Evolutionary conservation across 1,140 invertebrate species (phyloP), one percentile per base, ranked within the genome.

Genomic region (Drosophila oshimai): DNA sequence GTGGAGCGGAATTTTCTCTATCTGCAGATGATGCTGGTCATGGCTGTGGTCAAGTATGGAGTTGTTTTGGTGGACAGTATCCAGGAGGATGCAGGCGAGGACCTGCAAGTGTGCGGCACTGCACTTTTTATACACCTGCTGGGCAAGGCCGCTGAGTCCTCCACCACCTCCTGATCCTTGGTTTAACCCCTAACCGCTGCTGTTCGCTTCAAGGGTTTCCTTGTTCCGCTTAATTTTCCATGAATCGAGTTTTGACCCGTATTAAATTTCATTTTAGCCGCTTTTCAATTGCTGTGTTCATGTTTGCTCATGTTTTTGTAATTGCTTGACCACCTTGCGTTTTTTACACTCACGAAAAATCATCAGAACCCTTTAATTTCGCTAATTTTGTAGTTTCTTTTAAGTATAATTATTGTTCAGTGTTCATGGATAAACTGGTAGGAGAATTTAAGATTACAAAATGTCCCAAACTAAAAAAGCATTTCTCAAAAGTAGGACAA

Each of bases 261-360:
- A 86, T 84, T 74, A 51, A 77, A 73, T 83, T 77, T 77, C 78
- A 68, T 34, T 77, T 62, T 22, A 39, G 44, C 75, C 49, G 29
- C 50, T 72, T 72, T 64, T 75, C 65, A 86, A 86, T 84, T 75
- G 80, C 42, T 75, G 80, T 72, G 80, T 60, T 80, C 80, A 84
- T 84, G 80, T 84, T 84, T 80, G 80, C 33, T 86, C 80, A 84
- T 84, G 80, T 84, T 84, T 80, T 86, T 65, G 44, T 86, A 86
- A 84, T 86, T 84, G 80, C 80, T 67, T 36, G 41, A 7, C 31
- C 49, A 47, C 37, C 46, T 53, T 20, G 31, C 3, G 15, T 28
- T 57, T 1, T 9, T 4, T 53, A 31, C 46, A 57, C 53, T 57
- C 10, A 57, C 4, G 2, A 47, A 29, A n/a, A n/a, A n/a, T n/a